Evolutionary conservation across 2,113 vertebrate species (phyloP).

Genomic region (Anolis sagrei): DNA sequence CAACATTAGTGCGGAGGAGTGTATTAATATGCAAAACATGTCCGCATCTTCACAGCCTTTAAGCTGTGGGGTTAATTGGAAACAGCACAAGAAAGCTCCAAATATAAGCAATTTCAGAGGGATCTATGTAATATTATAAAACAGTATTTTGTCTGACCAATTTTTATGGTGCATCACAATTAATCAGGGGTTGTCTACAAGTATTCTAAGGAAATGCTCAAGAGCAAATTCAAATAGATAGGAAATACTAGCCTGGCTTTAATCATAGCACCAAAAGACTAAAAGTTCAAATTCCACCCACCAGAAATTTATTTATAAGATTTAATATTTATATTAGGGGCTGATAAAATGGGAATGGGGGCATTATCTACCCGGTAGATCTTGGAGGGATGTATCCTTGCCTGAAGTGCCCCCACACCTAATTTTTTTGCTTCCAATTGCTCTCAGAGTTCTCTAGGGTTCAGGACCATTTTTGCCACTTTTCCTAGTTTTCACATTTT

Average conservation of each 20-base stretch:
- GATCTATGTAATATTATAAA: conserved; percentile 50
- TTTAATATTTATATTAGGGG: background rate
- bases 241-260: conserved; percentile 11
- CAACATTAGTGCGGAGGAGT: conserved; percentile 37
- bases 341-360: too few relatives aligned
- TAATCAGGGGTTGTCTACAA: background rate
- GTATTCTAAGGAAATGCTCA: conserved; percentile 2
- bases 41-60: conserved; percentile 43
- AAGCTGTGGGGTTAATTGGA: conserved; percentile 58
- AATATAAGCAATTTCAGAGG: conserved; percentile 60
- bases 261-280: conserved; percentile 4
- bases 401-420: too few relatives aligned
- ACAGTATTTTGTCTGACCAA: background rate
- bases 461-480: too few relatives aligned
- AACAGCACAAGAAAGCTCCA: conserved; percentile 55
- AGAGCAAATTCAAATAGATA: background rate
- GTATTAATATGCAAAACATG: conserved; percentile 57
- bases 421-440: too few relatives aligned
- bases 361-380: too few relatives aligned
- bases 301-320: background rate
- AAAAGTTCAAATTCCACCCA: background rate
- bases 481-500: too few relatives aligned
- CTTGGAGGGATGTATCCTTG: too few relatives aligned
- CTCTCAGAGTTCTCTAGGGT: background rate
- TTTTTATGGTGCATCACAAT: conserved; percentile 27